Conservation (phyloP, 2,113 vertebrate species). For the Bubo blakistoni region DNA sequence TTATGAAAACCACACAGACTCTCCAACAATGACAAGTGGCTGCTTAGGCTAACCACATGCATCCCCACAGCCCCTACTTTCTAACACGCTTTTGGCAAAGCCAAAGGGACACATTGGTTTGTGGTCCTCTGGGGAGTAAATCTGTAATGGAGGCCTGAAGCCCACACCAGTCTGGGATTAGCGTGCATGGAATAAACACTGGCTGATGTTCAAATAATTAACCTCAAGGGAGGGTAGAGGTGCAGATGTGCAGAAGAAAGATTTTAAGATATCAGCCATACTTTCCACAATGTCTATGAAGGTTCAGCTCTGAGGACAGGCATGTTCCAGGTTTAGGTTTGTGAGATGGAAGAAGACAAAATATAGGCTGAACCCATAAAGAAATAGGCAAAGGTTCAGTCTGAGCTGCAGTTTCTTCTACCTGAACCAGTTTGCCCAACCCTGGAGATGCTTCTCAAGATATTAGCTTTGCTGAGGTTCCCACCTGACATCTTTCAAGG, state of each 20-base stretch:
- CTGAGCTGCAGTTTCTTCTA: background rate
- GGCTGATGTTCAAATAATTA: slow-evolving; percentile 8
- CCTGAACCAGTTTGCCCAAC: slow-evolving; percentile 45
- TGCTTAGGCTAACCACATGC: slow-evolving; percentile 69
- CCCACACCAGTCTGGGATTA: background rate
- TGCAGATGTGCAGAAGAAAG: background rate
- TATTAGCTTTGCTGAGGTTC: slow-evolving; percentile 33
- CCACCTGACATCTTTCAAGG: background rate
- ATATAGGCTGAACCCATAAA: background rate
- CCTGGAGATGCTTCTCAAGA: slow-evolving; percentile 46
- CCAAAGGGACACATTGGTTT: slow-evolving; percentile 20
- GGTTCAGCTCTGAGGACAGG: background rate
- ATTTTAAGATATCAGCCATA: background rate
- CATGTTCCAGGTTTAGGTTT: background rate
- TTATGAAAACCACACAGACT: slow-evolving; percentile 57
- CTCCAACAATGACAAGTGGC: slow-evolving; percentile 61
- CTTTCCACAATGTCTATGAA: background rate
- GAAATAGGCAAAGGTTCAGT: slow-evolving; percentile 15
- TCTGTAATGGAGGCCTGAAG: background rate
- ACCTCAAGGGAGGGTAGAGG: background rate
- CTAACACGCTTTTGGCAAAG: slow-evolving; percentile 49
- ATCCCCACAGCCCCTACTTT: slow-evolving; percentile 33
- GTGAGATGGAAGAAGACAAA: background rate
- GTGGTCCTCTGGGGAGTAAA: slow-evolving; percentile 13
- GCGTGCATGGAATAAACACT: background rate